A percentile compares a stretch with the other conserved stretches of the same genome.
These are phyloP conservation scores for Parazoanthus darwini DNA, from an alignment of 92 coral and sea anemone species.

Conservation along the genomic window DNA sequence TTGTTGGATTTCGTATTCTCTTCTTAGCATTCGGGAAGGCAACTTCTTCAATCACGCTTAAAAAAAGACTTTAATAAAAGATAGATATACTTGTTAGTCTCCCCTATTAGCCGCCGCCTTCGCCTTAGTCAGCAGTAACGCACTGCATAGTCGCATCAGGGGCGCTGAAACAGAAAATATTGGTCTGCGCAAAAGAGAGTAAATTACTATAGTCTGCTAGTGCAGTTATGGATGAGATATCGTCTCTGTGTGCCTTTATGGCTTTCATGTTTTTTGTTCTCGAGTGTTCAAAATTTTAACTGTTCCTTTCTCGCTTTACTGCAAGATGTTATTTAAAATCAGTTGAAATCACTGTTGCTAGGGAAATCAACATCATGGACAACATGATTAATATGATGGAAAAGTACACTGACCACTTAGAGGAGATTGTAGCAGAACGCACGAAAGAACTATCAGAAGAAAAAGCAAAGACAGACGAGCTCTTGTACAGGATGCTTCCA, in stretches of 20 bases:
- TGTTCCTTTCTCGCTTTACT: not conserved
- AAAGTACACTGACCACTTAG: slow-evolving; percentile 80
- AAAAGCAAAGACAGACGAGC: slow-evolving; percentile 82
- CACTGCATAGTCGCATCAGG: not conserved
- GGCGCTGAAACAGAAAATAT: not conserved
- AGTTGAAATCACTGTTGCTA: slow-evolving; percentile 1
- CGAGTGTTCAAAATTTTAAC: not conserved
- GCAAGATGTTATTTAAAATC: not conserved
- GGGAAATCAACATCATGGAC: slow-evolving; percentile 85
- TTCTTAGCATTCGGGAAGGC: not conserved
- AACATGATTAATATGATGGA: slow-evolving; percentile 89
- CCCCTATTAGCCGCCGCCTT: not conserved
- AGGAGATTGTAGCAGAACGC: slow-evolving; percentile 81
- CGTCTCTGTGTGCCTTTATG: too few relatives aligned
- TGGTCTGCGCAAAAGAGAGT: too few relatives aligned
- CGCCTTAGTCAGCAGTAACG: not conserved
- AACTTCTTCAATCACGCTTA: too few relatives aligned
- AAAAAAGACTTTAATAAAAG: too few relatives aligned
- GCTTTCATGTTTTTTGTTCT: not conserved
- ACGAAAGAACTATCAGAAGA: slow-evolving; percentile 77
- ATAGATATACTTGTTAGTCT: too few relatives aligned
- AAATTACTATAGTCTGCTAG: too few relatives aligned
- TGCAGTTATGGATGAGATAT: too few relatives aligned
- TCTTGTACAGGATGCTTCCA: slow-evolving; percentile 78
- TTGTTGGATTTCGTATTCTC: not conserved